Evolutionary conservation across 2,113 vertebrate genomes (phyloP), one percentile per base, ranked within the genome.

Genomic region (Engraulis encrasicolus): DNA sequence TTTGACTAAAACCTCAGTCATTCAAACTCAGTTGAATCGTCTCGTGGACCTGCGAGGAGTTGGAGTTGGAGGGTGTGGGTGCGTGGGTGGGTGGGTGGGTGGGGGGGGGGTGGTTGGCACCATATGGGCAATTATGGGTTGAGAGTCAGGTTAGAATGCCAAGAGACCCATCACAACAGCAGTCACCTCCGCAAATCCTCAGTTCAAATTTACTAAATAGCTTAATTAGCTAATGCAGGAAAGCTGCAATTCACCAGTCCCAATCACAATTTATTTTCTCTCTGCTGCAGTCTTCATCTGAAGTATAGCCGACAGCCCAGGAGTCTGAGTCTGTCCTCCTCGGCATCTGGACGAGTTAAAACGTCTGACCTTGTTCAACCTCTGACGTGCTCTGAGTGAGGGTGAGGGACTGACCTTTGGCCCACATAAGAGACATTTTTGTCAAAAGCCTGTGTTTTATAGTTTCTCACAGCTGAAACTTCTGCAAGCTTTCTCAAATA

Each of bases 171-270:
- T 74, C 31, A 74, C 66, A 74, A 27, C 66, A 74, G 27, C 27
- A 74, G 66, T 74, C 66, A 74, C 66, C 66, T 34, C 66, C 66
- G 31, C 66, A 74, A 15, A 74, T 74, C 66, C 66, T 74, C 66
- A 2, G 31, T 74, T 34, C 66, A 74, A 74, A 74, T 74, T 34
- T 34, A 36, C 66, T 74, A 74, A 74, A 74, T 31, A 34, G 66
- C 66, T 74, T 74, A 74, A 74, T 74, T 74, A 74, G 66, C 66
- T 34, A 74, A 74, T 74, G 66, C 66, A 74, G 9, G 23, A 23
- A 66, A 74, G 31, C 66, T 15, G 66, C 34, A 36, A 74, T 34
- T 74, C 66, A 74, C 6, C 58, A 66, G 31, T 74, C 11, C 19
- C 7, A n/a, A 7, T 23, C 20, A 6, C 2, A n/a, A n/a, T n/a